Evolutionary conservation across 2,113 vertebrate genomes (phyloP).

Genomic region (Notothenia rossii): DNA sequence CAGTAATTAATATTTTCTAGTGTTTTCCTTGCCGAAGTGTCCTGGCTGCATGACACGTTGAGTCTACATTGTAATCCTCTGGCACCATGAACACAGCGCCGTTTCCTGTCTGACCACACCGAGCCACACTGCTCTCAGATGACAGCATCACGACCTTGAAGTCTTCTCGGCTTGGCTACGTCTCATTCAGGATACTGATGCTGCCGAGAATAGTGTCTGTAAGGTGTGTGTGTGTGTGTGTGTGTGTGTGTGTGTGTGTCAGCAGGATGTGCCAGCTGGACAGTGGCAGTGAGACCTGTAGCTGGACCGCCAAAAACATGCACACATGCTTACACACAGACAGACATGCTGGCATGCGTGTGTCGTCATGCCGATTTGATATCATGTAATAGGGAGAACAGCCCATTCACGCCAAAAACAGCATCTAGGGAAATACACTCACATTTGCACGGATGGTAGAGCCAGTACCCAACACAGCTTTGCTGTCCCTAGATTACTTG

Average conservation of each 20-base stretch:
- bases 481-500: conserved; percentile 51
- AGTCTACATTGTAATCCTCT: conserved; percentile 35
- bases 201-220: conserved; percentile 13
- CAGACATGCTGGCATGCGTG: conserved; percentile 30
- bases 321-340: conserved; percentile 24
- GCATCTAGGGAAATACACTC: conserved; percentile 38
- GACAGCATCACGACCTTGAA: conserved; percentile 38
- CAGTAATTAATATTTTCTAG: background rate
- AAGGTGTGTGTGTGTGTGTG: background rate
- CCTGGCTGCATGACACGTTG: conserved; percentile 26
- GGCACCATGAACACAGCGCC: conserved; percentile 26
- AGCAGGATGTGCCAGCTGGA: conserved; percentile 61
- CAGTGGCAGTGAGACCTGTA: conserved; percentile 52
- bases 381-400: conserved; percentile 46
- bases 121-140: background rate
- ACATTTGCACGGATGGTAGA: conserved; percentile 7
- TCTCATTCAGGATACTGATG: conserved; percentile 27
- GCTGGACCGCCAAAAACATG: conserved; percentile 35
- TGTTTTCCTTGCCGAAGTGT: conserved; percentile 27
- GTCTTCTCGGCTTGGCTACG: conserved; percentile 13
- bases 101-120: conserved; percentile 34
- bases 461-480: background rate
- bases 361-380: conserved; percentile 56
- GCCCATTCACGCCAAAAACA: conserved; percentile 36
- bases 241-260: background rate